Conservation (phyloP, 53 echinoderm and acorn worm species). For the Arbacia lixula region DNA sequence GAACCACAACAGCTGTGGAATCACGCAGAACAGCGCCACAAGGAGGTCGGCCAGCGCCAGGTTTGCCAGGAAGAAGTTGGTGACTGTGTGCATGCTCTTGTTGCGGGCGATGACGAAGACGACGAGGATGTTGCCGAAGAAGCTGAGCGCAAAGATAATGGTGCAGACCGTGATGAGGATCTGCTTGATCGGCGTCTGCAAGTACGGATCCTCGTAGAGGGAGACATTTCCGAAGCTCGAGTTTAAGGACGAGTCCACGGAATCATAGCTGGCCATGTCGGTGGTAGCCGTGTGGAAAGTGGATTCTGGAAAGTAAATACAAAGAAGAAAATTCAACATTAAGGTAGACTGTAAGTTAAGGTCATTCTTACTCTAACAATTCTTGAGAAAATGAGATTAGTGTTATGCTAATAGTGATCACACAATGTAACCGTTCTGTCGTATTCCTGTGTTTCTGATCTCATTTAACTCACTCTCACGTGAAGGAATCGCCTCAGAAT, state of each 20-base stretch:
- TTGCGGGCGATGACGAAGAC: constrained; percentile 86
- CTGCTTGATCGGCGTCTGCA: constrained; percentile 57
- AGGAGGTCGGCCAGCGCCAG: constrained; percentile 85
- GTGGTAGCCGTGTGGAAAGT: not conserved
- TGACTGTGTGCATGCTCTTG: constrained; percentile 93
- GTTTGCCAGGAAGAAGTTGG: constrained; percentile 92
- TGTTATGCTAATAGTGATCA: too few relatives aligned
- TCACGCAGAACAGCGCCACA: constrained; percentile 83
- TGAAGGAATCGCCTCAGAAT: too few relatives aligned
- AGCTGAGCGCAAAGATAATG: constrained; percentile 74
- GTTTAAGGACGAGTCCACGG: constrained; percentile 9
- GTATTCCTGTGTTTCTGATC: too few relatives aligned
- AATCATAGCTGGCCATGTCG: not conserved
- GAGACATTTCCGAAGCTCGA: not conserved
- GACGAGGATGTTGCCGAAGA: constrained; percentile 85
- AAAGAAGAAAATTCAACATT: too few relatives aligned
- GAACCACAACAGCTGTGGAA: constrained; percentile 79
- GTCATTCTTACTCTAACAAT: too few relatives aligned
- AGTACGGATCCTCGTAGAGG: constrained; percentile 64
- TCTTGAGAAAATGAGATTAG: too few relatives aligned
- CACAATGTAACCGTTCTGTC: too few relatives aligned
- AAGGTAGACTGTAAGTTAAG: too few relatives aligned
- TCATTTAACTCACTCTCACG: too few relatives aligned
- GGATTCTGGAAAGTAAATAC: too few relatives aligned
- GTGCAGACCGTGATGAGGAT: constrained; percentile 77